Evolutionary conservation across 1,140 invertebrate species (phyloP).

Genomic region (Teleopsis dalmanni): DNA sequence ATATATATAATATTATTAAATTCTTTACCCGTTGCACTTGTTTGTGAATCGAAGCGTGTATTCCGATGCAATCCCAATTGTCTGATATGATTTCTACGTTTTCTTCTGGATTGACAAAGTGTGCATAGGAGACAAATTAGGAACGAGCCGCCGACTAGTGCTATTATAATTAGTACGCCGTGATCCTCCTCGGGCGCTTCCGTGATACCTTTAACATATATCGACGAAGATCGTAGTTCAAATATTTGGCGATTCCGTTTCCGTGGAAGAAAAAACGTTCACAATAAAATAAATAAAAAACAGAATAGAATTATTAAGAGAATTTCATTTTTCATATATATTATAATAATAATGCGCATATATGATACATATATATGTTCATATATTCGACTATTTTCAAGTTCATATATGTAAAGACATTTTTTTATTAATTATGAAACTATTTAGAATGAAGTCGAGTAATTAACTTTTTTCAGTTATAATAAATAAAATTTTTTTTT

Average conservation of each 20-base stretch:
- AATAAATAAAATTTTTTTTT: too few species aligned
- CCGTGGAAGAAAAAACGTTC: not conserved
- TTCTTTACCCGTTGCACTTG: slow-evolving; percentile 39
- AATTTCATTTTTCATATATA: not conserved
- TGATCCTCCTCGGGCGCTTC: slow-evolving; percentile 48
- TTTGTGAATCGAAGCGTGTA: slow-evolving; percentile 43
- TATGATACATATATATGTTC: not conserved
- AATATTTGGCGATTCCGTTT: not conserved
- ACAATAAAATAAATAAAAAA: not conserved
- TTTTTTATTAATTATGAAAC: not conserved
- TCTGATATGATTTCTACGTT: slow-evolving; percentile 40
- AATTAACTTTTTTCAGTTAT: too few species aligned
- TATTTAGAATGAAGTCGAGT: not conserved
- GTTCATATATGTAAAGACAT: not conserved
- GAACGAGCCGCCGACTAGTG: slow-evolving; percentile 46
- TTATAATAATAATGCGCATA: not conserved
- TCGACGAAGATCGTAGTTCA: not conserved
- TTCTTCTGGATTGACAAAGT: slow-evolving; percentile 46
- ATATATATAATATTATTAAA: too few species aligned
- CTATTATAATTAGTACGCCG: slow-evolving; percentile 47
- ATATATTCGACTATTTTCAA: not conserved
- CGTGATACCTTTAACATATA: slow-evolving; percentile 38
- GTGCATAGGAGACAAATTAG: slow-evolving; percentile 47
- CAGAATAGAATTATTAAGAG: not conserved
- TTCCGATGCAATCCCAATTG: slow-evolving; percentile 43